These are phyloP conservation scores for Bombus confusus DNA, from an alignment of 1,140 invertebrate genomes.

Conservation along the genomic window DNA sequence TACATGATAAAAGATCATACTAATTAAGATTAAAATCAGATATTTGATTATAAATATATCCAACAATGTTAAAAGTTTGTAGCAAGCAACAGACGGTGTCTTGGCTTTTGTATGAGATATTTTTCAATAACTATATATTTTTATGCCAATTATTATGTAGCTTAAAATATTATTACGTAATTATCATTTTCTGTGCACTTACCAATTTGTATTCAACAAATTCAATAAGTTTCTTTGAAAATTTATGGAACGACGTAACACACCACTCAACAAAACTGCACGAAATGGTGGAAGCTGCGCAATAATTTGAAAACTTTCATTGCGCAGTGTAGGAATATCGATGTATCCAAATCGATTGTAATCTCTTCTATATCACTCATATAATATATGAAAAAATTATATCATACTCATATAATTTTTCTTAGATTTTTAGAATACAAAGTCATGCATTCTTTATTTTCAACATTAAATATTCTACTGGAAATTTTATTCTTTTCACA, in stretches of 20 bases:
- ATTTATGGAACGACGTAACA: not conserved
- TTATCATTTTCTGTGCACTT: not conserved
- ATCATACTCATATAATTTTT: not conserved
- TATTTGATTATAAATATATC: not conserved
- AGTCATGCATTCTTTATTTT: not conserved
- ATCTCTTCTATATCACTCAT: not conserved
- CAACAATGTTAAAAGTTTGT: not conserved
- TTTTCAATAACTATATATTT: not conserved
- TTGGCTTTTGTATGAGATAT: not conserved
- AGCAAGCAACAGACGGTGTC: not conserved
- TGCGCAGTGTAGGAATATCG: slow-evolving; percentile 1
- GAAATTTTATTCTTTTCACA: too few relatives aligned
- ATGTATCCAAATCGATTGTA: not conserved
- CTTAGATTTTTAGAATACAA: too few relatives aligned
- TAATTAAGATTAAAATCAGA: not conserved
- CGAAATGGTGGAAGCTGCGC: not conserved
- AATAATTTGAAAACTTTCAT: not conserved
- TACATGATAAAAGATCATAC: too few relatives aligned
- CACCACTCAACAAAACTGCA: not conserved
- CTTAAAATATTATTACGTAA: not conserved
- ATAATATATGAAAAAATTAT: too few relatives aligned
- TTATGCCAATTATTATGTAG: not conserved
- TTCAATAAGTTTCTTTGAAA: not conserved
- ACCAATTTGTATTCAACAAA: not conserved
- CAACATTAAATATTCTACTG: too few relatives aligned